These are phyloP conservation scores for Acronicta aceris DNA, from an alignment of 2,888 invertebrate species.

Conservation along the genomic window DNA sequence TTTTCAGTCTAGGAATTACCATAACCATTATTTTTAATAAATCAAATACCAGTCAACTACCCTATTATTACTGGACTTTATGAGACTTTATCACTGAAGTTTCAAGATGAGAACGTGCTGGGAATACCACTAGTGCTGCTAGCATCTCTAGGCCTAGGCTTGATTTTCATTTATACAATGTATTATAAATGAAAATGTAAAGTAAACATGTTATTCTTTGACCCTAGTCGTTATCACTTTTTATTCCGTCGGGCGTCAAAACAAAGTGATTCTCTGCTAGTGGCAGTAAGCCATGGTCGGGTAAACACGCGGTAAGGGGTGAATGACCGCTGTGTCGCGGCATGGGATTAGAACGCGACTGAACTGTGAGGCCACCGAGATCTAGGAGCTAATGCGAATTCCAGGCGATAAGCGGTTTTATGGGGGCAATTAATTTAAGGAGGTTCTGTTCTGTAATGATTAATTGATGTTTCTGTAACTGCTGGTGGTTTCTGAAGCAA, in stretches of 20 bases:
- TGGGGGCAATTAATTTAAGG: neutral
- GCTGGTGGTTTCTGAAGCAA: too few relatives aligned
- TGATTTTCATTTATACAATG: too few relatives aligned
- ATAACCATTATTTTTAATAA: too few relatives aligned
- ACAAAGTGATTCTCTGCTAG: slow-evolving; percentile 33
- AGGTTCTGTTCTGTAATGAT: neutral
- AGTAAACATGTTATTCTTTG: neutral
- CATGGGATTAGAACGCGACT: slow-evolving; percentile 12
- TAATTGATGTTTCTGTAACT: too few relatives aligned
- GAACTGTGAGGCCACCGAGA: neutral
- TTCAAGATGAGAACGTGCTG: too few relatives aligned
- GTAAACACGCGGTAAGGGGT: slow-evolving; percentile 41
- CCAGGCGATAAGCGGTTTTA: neutral
- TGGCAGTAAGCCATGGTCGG: slow-evolving; percentile 28
- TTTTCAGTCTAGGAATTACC: too few relatives aligned
- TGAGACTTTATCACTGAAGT: too few relatives aligned
- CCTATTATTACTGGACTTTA: too few relatives aligned
- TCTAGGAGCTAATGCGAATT: neutral
- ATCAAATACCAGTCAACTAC: too few relatives aligned
- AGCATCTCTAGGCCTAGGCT: too few relatives aligned
- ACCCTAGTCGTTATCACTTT: slow-evolving; percentile 20
- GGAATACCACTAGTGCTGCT: too few relatives aligned
- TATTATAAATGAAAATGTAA: too few relatives aligned
- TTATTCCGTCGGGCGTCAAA: slow-evolving; percentile 11
- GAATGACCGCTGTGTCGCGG: slow-evolving; percentile 49